phyloP scores from a whole-genome alignment of 2,888 invertebrate genomes.

The Macrosoma leucophasiata region DNA sequence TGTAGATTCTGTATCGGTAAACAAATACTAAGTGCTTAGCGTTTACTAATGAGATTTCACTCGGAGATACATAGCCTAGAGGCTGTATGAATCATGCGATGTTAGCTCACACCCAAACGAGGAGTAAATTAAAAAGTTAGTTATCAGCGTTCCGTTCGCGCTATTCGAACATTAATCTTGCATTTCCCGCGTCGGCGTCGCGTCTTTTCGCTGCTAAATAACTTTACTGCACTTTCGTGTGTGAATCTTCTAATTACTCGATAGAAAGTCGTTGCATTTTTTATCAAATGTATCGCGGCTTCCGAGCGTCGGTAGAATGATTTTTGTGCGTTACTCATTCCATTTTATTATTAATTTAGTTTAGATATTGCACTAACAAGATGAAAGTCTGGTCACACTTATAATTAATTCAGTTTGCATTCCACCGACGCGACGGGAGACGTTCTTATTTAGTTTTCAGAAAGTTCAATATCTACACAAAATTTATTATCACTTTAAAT shows the following conservation, averaged over 20 bases:
- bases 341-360: conserved; percentile 50
- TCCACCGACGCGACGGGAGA: conserved; percentile 31
- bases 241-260: conserved; percentile 66
- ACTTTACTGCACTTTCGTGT: conserved; percentile 58
- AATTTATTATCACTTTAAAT: conserved; percentile 30
- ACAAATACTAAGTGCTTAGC: conserved; percentile 13
- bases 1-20: conserved; percentile 17
- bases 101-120: conserved; percentile 21
- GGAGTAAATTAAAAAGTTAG: conserved; percentile 30
- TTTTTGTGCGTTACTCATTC: conserved; percentile 50
- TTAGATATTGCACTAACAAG: conserved; percentile 58
- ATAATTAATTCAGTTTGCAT: conserved; percentile 49
- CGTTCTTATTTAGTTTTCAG: conserved; percentile 26
- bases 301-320: conserved; percentile 42
- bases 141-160: conserved; percentile 25
- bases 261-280: conserved; percentile 61
- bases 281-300: conserved; percentile 39
- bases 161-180: conserved; percentile 31
- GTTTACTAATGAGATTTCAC: conserved; percentile 22
- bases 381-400: conserved; percentile 64
- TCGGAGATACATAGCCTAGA: conserved; percentile 9
- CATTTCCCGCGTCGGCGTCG: conserved; percentile 32
- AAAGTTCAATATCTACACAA: conserved; percentile 25
- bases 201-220: conserved; percentile 35
- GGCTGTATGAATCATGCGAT: no score